Evolutionary conservation across 1,140 invertebrate species (phyloP).

Genomic region (Eurosta solidaginis): DNA sequence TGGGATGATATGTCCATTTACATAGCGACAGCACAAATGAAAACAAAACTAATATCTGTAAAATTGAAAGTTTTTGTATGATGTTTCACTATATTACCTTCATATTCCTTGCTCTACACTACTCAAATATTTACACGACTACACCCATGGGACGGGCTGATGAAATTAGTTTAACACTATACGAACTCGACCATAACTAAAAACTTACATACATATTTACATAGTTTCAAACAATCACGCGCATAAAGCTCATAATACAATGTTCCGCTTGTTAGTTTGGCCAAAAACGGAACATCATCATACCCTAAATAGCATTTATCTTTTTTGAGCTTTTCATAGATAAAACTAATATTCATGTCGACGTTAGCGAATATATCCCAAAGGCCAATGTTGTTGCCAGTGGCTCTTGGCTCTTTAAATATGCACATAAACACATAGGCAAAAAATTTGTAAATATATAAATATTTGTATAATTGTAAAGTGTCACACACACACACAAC

Average conservation of each 20-base stretch:
- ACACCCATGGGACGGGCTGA: background rate
- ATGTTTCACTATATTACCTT: slow-evolving; percentile 5
- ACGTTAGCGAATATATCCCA: background rate
- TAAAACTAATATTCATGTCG: slow-evolving; percentile 26
- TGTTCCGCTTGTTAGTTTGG: background rate
- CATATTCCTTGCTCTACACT: background rate
- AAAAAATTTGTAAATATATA: background rate
- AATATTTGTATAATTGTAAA: too few species aligned
- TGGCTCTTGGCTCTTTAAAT: too few species aligned
- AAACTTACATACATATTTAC: background rate
- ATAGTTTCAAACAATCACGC: too few species aligned
- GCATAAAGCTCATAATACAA: too few species aligned
- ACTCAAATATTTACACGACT: background rate
- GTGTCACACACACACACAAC: too few species aligned
- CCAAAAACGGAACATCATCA: background rate
- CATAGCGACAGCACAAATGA: background rate
- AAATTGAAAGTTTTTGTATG: background rate
- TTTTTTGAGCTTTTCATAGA: slow-evolving; percentile 5
- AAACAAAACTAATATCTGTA: background rate
- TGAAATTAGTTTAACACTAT: background rate
- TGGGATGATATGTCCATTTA: too few species aligned
- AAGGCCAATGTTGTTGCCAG: background rate
- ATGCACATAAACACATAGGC: too few species aligned
- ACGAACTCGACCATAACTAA: too few species aligned
- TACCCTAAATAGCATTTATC: background rate